Base-by-base conservation (phyloP, 2,113 vertebrate species). In the Podarcis muralis region DNA sequence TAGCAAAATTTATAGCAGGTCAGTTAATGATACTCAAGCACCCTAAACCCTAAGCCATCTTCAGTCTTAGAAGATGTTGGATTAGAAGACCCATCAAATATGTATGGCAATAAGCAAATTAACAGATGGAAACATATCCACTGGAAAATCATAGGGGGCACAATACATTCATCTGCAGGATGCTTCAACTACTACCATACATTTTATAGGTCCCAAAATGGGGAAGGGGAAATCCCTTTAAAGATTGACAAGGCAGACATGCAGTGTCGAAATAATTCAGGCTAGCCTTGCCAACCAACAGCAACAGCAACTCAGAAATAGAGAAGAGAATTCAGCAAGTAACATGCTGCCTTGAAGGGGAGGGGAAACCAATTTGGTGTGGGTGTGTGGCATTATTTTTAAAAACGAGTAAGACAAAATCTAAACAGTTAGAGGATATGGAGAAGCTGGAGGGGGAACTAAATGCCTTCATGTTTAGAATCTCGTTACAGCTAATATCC, bases 211-310 rank as follows among this genome's bases (percentile, higher is more conserved):
- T 40, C 37, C 66, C 40, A 6, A 22, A 72, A 20, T 15, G 12
- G 5, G 9, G 22, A 40, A 15, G 43, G 30, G 27, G 25, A 2
- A 32, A 32, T 18, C 30, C 30, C 8, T 11, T 35, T 87, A 25
- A 23, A 87, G 65, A 71, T 11, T 35, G 37, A 22, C 30, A 43
- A 16, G 20, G 62, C 37, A 81, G 13, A 40, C 37, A n/a, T 48
- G 65, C 30, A 69, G 20, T 30, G n/a, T 69, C 48, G 22, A 40
- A 69, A 87, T 53, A 53, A 69, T 62, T 48, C 81, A 15, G 7
- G 78, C 43, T 43, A 78, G 65, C 8, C 30, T 78, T 92, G 92
- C 90, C 83, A 91, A 85, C 87, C 86, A 93, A 94, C 83, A 88
- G 15, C 85, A 92, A 94, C 85, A 88, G 15, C 8, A 68, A 93